These are phyloP conservation scores for Spilarctia lutea DNA, from an alignment of 2,888 invertebrate species.

Conservation along the genomic window DNA sequence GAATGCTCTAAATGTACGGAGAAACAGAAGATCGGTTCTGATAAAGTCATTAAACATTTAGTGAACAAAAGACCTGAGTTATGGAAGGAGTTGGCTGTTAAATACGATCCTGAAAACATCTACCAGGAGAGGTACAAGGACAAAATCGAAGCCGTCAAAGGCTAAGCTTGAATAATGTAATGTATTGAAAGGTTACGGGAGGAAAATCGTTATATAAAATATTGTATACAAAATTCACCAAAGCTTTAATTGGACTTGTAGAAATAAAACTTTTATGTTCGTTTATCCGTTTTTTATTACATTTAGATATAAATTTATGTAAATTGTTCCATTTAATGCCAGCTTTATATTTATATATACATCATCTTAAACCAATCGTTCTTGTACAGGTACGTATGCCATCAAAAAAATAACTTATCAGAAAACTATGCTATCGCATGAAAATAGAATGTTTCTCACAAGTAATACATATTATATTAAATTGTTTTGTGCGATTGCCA, in stretches of 20 bases:
- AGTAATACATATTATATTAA: no score
- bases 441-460: no score
- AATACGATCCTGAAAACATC: slow-evolving; percentile 90
- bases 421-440: no score
- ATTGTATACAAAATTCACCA: slow-evolving; percentile 26
- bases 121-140: slow-evolving; percentile 89
- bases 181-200: slow-evolving; percentile 28
- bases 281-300: not conserved
- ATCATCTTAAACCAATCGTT: no score
- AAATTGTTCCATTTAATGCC: not conserved
- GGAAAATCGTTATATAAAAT: slow-evolving; percentile 18
- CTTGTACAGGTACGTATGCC: no score
- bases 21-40: slow-evolving; percentile 84
- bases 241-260: slow-evolving; percentile 38
- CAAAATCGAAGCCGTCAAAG: slow-evolving; percentile 63
- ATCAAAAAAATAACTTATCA: no score
- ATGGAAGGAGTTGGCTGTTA: slow-evolving; percentile 89
- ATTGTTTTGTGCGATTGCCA: no score
- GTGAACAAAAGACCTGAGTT: slow-evolving; percentile 89
- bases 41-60: slow-evolving; percentile 89
- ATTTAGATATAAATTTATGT: no score
- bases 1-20: slow-evolving; percentile 90
- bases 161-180: not conserved
- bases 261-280: slow-evolving; percentile 1
- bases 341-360: no score